Percentiles rank a stretch among this genome's conserved stretches.
These are phyloP conservation scores for Sminthurides bifidus DNA, from an alignment of 1,140 invertebrate species.

Conservation along the genomic window DNA sequence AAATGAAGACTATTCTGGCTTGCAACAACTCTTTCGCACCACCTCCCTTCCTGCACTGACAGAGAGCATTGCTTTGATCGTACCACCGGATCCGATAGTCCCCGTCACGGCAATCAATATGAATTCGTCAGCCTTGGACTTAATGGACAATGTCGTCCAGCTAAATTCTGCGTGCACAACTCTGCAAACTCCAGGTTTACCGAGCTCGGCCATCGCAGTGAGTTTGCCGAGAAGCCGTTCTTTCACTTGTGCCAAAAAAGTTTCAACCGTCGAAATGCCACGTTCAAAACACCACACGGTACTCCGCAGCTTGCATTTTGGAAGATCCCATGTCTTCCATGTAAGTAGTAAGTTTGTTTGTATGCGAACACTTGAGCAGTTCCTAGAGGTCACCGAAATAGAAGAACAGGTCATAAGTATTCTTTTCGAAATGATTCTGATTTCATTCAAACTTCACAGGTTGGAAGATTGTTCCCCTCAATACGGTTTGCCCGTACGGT, in stretches of 20 bases:
- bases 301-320: constrained; percentile 28
- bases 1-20: too few species aligned
- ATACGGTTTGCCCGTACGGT: constrained; percentile 31
- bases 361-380: too few species aligned
- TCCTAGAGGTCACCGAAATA: neutral
- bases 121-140: constrained; percentile 11
- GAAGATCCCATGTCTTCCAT: constrained; percentile 26
- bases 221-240: constrained; percentile 10
- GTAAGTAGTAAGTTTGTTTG: too few species aligned
- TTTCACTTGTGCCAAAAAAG: constrained; percentile 11
- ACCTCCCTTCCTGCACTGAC: constrained; percentile 19
- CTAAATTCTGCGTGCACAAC: constrained; percentile 4
- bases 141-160: constrained; percentile 8
- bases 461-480: constrained; percentile 29
- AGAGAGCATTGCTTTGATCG: constrained; percentile 17
- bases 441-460: constrained; percentile 15
- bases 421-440: neutral
- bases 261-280: neutral
- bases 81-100: constrained; percentile 19
- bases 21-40: constrained; percentile 21
- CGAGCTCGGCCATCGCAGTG: constrained; percentile 11
- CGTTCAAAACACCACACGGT: constrained; percentile 12
- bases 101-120: constrained; percentile 12
- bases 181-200: constrained; percentile 3
- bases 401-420: neutral